A percentile compares a stretch with the other conserved stretches of the same genome.
Conservation (phyloP, 2,797 vertebrate genomes). For the Oreochromis mossambicus region DNA sequence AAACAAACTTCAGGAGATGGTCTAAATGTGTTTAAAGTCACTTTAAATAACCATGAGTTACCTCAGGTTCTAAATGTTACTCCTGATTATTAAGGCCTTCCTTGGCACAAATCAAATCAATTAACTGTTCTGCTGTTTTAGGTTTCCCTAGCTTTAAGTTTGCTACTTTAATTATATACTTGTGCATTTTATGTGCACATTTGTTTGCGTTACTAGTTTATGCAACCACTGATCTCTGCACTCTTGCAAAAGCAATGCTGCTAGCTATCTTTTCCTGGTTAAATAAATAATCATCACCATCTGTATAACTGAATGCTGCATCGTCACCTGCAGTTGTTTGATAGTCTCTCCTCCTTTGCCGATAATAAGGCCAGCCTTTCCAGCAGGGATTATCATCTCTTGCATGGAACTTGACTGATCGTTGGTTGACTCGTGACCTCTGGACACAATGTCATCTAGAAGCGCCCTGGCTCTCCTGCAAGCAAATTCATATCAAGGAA, state of each 20-base stretch:
- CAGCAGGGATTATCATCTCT: slow-evolving; percentile 89
- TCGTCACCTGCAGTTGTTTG: slow-evolving; percentile 89
- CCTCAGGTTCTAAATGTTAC: not conserved
- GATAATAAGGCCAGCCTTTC: slow-evolving; percentile 89
- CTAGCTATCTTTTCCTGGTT: not conserved
- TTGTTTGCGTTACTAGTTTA: rapidly evolving
- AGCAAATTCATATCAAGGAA: not conserved
- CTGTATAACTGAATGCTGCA: not conserved
- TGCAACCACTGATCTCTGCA: not conserved
- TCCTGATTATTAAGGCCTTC: not conserved
- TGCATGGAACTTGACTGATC: slow-evolving; percentile 89
- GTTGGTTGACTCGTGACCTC: slow-evolving; percentile 86
- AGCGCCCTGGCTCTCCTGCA: slow-evolving; percentile 87
- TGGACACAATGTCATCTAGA: slow-evolving; percentile 91
- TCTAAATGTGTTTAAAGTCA: not conserved
- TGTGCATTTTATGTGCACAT: not conserved
- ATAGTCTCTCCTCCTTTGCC: slow-evolving; percentile 96
- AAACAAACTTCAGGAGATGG: not conserved
- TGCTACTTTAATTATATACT: not conserved
- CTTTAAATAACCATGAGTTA: not conserved
- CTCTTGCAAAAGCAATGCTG: not conserved
- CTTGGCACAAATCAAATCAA: rapidly evolving
- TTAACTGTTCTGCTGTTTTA: not conserved
- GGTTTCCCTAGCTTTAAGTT: not conserved
- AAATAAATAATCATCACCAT: not conserved